A percentile compares a stretch with the other conserved stretches of the same genome.
These are phyloP conservation scores for Ceratoteleas bidentatus DNA, from an alignment of 1,140 invertebrate species.

Conservation along the genomic window DNA sequence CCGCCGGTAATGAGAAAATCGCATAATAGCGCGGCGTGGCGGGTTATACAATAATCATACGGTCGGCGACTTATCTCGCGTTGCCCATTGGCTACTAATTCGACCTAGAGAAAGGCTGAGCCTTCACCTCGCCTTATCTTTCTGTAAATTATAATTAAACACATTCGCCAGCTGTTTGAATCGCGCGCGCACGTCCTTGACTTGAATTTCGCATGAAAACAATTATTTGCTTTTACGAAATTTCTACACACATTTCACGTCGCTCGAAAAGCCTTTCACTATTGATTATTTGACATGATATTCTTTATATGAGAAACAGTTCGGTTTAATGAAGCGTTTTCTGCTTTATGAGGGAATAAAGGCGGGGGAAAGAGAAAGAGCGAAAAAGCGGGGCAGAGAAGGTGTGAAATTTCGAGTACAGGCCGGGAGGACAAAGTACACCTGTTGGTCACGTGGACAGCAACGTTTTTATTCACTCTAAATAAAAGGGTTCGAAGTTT, in stretches of 20 bases:
- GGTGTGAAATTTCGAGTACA: too few relatives aligned
- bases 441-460: too few relatives aligned
- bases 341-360: too few relatives aligned
- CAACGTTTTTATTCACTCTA: too few relatives aligned
- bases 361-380: too few relatives aligned
- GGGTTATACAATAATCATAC: conserved; percentile 62
- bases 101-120: conserved; percentile 68
- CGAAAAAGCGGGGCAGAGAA: too few relatives aligned
- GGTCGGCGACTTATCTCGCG: conserved; percentile 52
- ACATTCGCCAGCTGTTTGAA: conserved; percentile 65
- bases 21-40: conserved; percentile 39
- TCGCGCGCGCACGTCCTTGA: conserved; percentile 55
- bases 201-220: conserved; percentile 67
- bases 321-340: background rate
- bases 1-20: conserved; percentile 60
- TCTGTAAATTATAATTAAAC: conserved; percentile 66
- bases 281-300: conserved; percentile 44
- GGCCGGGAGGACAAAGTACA: too few relatives aligned
- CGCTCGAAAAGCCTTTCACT: conserved; percentile 40
- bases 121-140: conserved; percentile 66
- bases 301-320: conserved; percentile 26
- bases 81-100: conserved; percentile 59
- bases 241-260: conserved; percentile 55
- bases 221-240: conserved; percentile 65
- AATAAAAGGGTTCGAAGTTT: too few relatives aligned